phyloP scores from a whole-genome alignment of 2,113 vertebrate species.

The Catharus minimus region DNA sequence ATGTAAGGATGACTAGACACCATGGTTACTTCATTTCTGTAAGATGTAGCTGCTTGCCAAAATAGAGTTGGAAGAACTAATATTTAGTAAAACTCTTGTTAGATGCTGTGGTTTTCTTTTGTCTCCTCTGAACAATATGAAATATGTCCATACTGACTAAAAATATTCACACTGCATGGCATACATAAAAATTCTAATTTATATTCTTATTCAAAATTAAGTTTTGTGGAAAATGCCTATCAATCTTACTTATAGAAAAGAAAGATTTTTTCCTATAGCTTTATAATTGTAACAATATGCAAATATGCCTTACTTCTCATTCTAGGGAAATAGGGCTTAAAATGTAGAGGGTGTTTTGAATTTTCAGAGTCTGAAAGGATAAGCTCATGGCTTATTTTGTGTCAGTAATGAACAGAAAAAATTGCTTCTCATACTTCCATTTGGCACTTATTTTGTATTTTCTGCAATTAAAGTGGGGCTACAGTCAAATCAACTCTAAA shows the following conservation, averaged over 20 bases:
- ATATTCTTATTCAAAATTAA: constrained; percentile 67
- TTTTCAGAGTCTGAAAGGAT: constrained; percentile 66
- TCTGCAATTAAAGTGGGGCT: constrained; percentile 65
- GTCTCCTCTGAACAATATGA: neutral
- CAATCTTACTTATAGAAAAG: constrained; percentile 68
- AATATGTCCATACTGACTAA: constrained; percentile 3
- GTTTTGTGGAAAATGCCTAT: constrained; percentile 55
- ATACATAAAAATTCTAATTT: constrained; percentile 15
- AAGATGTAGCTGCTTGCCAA: neutral
- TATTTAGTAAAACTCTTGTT: neutral
- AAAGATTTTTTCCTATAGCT: constrained; percentile 54
- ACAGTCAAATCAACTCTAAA: constrained; percentile 40
- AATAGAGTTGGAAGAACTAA: neutral
- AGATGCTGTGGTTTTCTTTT: neutral
- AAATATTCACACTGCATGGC: constrained; percentile 28
- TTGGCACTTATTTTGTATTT: constrained; percentile 67
- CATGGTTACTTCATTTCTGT: constrained; percentile 21
- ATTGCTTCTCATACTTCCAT: constrained; percentile 55
- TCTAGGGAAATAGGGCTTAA: constrained; percentile 64
- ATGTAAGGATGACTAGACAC: neutral
- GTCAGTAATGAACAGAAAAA: constrained; percentile 58
- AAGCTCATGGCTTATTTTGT: constrained; percentile 57
- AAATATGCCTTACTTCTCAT: constrained; percentile 64
- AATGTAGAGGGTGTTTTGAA: constrained; percentile 57
- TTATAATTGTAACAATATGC: constrained; percentile 60